Evolutionary conservation across 2,113 vertebrate species (phyloP).

Genomic region (Microcebus lehilahytsara): DNA sequence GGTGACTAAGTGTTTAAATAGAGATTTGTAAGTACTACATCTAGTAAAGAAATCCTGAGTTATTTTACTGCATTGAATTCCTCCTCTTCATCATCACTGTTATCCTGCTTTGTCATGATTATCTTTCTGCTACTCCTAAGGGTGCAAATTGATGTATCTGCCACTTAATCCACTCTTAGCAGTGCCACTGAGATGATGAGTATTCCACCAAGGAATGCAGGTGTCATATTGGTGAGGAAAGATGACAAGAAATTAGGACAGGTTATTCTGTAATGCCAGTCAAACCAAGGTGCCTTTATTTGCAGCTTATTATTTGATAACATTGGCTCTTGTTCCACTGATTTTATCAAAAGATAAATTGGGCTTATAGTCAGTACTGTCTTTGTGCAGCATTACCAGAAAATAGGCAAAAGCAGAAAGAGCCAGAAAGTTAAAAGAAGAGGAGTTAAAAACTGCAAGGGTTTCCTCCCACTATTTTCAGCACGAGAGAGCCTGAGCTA

Average conservation of each 20-base stretch:
- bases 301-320: conserved; percentile 50
- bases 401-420: conserved; percentile 33
- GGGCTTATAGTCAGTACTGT: conserved; percentile 21
- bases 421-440: conserved; percentile 21
- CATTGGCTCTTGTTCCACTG: conserved; percentile 43
- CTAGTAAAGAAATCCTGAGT: neutral
- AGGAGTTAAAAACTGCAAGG: neutral
- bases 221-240: conserved; percentile 1
- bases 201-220: neutral
- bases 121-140: conserved; percentile 22
- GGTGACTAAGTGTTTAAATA: neutral
- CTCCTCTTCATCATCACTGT: neutral
- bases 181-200: neutral
- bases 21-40: neutral
- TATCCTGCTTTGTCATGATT: neutral
- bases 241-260: conserved; percentile 39
- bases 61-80: neutral
- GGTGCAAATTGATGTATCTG: neutral
- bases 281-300: conserved; percentile 58
- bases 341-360: conserved; percentile 50
- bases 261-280: conserved; percentile 43
- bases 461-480: conserved; percentile 34
- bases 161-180: conserved; percentile 17
- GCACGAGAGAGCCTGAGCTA: neutral
- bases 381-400: conserved; percentile 29